Conservation (phyloP, 2,797 vertebrate genomes). For the Enteromius treurensis region DNA sequence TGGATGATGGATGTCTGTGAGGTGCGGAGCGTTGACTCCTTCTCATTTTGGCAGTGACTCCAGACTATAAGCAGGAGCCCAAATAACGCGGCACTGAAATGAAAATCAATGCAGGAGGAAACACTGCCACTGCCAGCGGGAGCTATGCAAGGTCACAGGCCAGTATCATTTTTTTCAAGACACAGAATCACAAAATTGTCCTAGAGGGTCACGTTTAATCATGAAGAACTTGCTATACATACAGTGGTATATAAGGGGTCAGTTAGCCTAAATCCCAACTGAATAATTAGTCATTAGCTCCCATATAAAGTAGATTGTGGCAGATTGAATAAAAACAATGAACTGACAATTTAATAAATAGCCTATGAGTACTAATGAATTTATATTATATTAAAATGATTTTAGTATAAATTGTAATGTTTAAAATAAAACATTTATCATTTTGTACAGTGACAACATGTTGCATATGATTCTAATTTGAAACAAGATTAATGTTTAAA, state of each 20-base stretch:
- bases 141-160: slow-evolving; percentile 72
- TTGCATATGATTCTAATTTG: neutral
- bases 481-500: no score
- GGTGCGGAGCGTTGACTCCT: slow-evolving; percentile 8
- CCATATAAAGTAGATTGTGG: neutral
- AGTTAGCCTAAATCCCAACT: neutral
- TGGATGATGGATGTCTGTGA: slow-evolving; percentile 11
- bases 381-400: neutral
- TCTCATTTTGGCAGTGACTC: slow-evolving; percentile 69
- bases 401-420: neutral
- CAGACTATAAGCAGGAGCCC: slow-evolving; percentile 69
- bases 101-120: slow-evolving; percentile 77
- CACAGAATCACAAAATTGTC: slow-evolving; percentile 22
- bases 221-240: neutral
- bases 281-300: slow-evolving; percentile 1
- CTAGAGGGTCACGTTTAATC: slow-evolving; percentile 1
- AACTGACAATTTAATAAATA: neutral
- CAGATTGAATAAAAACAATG: neutral
- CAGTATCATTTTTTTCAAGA: slow-evolving; percentile 59
- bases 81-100: slow-evolving; percentile 74
- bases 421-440: neutral
- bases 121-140: slow-evolving; percentile 71
- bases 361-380: neutral
- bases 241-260: neutral
- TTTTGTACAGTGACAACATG: neutral